Base-by-base conservation (phyloP, 1,140 invertebrate species). In the Gonatopus flavifemur region DNA sequence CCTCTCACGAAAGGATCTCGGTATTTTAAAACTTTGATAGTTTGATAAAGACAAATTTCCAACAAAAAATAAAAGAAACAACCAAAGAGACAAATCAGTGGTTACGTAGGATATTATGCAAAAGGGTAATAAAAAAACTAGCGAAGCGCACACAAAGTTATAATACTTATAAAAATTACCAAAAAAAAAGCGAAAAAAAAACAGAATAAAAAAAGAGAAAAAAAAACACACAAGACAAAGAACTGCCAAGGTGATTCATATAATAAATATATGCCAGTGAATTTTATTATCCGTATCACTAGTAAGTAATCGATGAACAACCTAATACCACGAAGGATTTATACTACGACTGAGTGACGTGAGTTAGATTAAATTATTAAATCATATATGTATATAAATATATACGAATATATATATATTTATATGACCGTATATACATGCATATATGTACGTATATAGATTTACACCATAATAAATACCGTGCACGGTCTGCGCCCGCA, bases 271-370 rank as follows among this genome's bases (percentile, higher is more conserved):
- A 72, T 77, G 75, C 75, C 74, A 76, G 72, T 71, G 75, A 76
- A 77, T 77, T 77, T 76, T 74, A 70, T 74, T 76, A 75, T 74
- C 64, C 59, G 69, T 74, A 77, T 76, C 72, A 76, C 65, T 76
- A 77, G 70, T 73, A 70, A 57, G 57, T 74, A 59, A 60, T 55
- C 49, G 49, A 59, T 51, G 55, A n/a, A 65, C 52, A 57, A 64
- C 47, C 49, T 53, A 48, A 57, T 53, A 59, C 50, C 42, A 60
- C 30, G 53, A 48, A 35, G 46, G 55, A 71, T 74, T 75, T 73
- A 65, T 72, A 74, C 56, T 73, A 72, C 53, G 57, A 69, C 69
- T 69, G 58, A 59, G 52, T n/a, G n/a, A n/a, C n/a, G n/a, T n/a
- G n/a, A n/a, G n/a, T n/a, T n/a, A n/a, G n/a, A n/a, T n/a, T n/a